Base-by-base conservation (phyloP, 2,113 vertebrate species). In the Nesoenas mayeri region DNA sequence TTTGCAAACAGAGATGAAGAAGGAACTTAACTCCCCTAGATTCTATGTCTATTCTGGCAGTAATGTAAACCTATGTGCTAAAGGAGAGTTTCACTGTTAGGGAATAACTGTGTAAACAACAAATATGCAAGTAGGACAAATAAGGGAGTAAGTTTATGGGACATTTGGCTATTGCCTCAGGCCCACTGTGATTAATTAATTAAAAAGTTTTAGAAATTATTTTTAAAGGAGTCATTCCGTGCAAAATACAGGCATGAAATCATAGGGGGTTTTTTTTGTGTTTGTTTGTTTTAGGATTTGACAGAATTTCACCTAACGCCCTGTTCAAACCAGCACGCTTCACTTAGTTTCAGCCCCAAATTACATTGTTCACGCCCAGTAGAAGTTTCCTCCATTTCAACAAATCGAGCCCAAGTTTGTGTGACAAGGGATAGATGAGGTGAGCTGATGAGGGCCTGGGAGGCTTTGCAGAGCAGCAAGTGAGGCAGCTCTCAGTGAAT, bases 371-470 rank as follows among this genome's bases (percentile, higher is more conserved):
- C 54, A 3, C 91, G 51, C 65, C 60, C 64, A 83, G 78, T 44
- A 92, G 85, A 95, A 93, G 91, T 96, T 96, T 95, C 82, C 75
- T 93, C 42, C 47, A 15, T 93, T 94, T 88, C 92, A 93, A 74
- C 85, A 96, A 95, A 88, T 86, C 21, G 61, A 93, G 65, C 64
- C 75, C 88, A 67, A 94, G 94, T 93, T 96, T 96, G 90, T 91
- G 89, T 95, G 96, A 90, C 93, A 95, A 95, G 85, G 92, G 88
- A 88, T 89, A 96, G 95, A 90, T 96, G 95, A 95, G 93, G 95
- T 94, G 92, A 91, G 85, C 89, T 94, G 92, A 93, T 90, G 93
- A 96, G 36, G 90, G 94, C 79, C 62, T 94, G 91, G 90, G 92
- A 95, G 93, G 93, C 72, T 93, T 67, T 90, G 90, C 89, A 83